A percentile compares a stretch with the other conserved stretches of the same genome.
Conservation (phyloP, 2,113 vertebrate genomes). For the Manacus vitellinus region DNA sequence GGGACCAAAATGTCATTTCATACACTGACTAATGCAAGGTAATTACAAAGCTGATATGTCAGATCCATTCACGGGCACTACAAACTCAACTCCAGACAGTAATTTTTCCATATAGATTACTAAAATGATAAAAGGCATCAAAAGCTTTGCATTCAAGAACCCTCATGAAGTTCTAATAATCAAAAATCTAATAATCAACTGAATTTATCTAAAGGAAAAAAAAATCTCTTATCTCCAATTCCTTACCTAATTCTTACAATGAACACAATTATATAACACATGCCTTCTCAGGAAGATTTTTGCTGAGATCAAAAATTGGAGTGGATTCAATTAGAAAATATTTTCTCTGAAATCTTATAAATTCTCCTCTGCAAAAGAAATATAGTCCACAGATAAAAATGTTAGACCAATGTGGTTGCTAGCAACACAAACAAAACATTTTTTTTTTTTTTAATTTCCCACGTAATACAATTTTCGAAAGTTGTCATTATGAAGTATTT, state of each 20-base stretch:
- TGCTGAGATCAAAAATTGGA: not conserved
- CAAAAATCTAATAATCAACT: not conserved
- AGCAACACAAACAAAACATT: conserved; percentile 58
- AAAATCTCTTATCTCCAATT: not conserved
- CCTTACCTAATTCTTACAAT: not conserved
- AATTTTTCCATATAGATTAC: not conserved
- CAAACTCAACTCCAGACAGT: not conserved
- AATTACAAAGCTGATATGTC: not conserved
- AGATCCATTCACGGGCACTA: not conserved
- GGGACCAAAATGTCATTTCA: not conserved
- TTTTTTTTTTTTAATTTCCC: not conserved
- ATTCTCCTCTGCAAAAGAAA: conserved; percentile 26
- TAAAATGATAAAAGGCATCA: not conserved
- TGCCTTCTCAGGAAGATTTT: not conserved
- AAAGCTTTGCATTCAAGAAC: not conserved
- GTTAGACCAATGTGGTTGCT: conserved; percentile 31
- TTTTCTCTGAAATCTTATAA: not conserved
- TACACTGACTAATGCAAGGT: not conserved
- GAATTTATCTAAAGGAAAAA: not conserved
- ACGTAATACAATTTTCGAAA: not conserved
- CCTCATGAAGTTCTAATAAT: not conserved
- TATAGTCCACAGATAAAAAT: not conserved
- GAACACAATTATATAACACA: not conserved
- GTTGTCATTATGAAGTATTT: not conserved
- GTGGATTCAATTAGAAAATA: conserved; percentile 1